phyloP scores from a whole-genome alignment of 2,888 invertebrate genomes.

The Amiota communis region DNA sequence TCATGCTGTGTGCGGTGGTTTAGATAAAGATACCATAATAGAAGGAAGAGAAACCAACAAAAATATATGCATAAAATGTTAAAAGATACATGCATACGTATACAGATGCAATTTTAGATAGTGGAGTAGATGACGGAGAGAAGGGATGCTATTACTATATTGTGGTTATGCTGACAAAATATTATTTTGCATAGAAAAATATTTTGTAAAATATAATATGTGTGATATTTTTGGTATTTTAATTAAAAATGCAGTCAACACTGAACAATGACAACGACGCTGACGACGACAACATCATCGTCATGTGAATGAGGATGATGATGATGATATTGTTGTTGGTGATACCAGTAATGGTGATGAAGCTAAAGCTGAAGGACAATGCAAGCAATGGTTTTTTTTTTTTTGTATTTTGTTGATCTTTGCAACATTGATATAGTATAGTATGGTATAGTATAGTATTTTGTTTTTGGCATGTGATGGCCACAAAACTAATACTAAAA shows the following conservation, averaged over 20 bases:
- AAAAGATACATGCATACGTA: too few species aligned
- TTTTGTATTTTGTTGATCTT: slow-evolving; percentile 42
- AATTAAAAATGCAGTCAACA: slow-evolving; percentile 29
- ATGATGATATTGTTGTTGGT: neutral
- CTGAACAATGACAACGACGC: slow-evolving; percentile 1
- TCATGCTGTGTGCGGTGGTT: slow-evolving; percentile 20
- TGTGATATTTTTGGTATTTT: slow-evolving; percentile 28
- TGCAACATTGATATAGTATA: neutral
- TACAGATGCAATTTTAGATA: neutral
- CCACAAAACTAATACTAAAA: too few species aligned
- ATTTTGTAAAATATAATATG: slow-evolving; percentile 4
- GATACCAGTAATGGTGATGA: neutral
- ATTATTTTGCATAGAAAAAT: slow-evolving; percentile 14
- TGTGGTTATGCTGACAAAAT: neutral
- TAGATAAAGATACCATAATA: too few species aligned
- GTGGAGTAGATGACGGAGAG: neutral
- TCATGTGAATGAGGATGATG: neutral
- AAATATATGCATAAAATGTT: too few species aligned
- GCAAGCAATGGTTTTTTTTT: neutral
- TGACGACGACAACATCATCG: neutral
- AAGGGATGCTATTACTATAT: too few species aligned
- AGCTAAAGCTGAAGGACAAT: neutral
- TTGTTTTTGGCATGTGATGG: too few species aligned
- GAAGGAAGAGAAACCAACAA: too few species aligned
- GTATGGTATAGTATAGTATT: too few species aligned